Conservation (phyloP, 37 sponge, comb jelly and placozoan species). For the Hexactinellida sp. region DNA sequence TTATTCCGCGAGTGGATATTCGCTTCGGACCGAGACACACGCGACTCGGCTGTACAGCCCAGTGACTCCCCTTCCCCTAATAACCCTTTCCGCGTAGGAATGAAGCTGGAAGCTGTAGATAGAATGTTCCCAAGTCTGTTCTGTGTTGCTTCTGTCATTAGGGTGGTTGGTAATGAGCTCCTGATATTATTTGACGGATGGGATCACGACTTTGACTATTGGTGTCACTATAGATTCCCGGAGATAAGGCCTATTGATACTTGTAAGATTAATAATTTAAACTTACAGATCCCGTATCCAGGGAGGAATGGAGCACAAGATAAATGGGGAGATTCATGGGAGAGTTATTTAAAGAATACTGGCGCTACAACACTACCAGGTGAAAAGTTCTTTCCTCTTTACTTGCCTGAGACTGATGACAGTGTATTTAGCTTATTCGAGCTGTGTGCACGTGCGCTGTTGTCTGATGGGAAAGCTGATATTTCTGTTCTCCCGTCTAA, state of each 20-base stretch:
- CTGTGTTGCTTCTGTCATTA: conserved; percentile 19
- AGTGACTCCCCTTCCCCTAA: conserved; percentile 7
- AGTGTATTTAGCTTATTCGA: not conserved
- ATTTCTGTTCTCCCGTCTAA: not conserved
- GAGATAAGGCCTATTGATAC: conserved; percentile 19
- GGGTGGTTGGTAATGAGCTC: not conserved
- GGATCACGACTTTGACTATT: conserved; percentile 7
- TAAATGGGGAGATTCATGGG: not conserved
- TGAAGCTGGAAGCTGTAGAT: conserved; percentile 25
- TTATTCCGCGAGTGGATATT: not conserved
- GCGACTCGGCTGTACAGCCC: not conserved
- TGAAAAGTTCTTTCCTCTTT: conserved; percentile 11
- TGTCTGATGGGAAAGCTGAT: not conserved
- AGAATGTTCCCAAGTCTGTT: not conserved
- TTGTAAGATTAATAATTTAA: not conserved
- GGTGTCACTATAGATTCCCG: conserved; percentile 17
- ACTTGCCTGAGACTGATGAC: not conserved
- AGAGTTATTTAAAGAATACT: not conserved
- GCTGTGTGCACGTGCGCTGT: not conserved
- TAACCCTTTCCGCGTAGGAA: conserved; percentile 18
- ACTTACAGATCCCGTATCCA: not conserved
- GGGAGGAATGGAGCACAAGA: not conserved
- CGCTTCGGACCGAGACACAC: not conserved
- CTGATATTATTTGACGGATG: conserved; percentile 24
- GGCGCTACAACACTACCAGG: not conserved